Evolutionary conservation across 2,113 vertebrate species (phyloP).

Genomic region (Leucopsar rothschildi): DNA sequence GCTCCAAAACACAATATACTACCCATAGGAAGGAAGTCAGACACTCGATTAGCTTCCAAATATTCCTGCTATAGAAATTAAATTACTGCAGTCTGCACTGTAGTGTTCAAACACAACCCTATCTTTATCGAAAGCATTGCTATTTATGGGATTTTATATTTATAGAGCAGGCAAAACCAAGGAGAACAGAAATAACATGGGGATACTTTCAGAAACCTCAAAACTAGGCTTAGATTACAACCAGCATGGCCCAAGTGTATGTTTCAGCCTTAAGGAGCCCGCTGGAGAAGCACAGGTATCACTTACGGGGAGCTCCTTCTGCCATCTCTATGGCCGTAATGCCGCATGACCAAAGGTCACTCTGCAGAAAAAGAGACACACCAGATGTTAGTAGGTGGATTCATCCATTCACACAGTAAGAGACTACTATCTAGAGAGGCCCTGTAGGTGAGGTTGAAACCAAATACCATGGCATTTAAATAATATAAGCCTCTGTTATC

Average conservation of each 20-base stretch:
- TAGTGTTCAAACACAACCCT: neutral
- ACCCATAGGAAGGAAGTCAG: slow-evolving; percentile 36
- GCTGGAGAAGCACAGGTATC: neutral
- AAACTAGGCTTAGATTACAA: slow-evolving; percentile 21
- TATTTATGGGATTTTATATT: slow-evolving; percentile 47
- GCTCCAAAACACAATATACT: slow-evolving; percentile 3
- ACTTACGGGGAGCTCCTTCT: slow-evolving; percentile 98
- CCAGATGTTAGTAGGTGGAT: slow-evolving; percentile 57
- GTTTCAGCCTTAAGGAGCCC: neutral
- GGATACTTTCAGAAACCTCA: slow-evolving; percentile 29
- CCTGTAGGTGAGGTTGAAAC: slow-evolving; percentile 32
- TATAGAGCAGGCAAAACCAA: slow-evolving; percentile 25
- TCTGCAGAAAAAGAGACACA: slow-evolving; percentile 76
- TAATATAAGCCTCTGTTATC: neutral
- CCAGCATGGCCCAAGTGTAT: neutral
- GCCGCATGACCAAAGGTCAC: slow-evolving; percentile 97
- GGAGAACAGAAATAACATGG: slow-evolving; percentile 16
- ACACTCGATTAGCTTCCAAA: neutral
- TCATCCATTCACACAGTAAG: neutral
- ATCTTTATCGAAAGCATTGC: neutral
- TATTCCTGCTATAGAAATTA: neutral
- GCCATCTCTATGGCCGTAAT: slow-evolving; percentile 99
- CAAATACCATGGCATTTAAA: neutral
- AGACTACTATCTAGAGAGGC: neutral
- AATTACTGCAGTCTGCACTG: neutral